Conservation (phyloP, 2,113 vertebrate species). For the Bagarius yarrelli region DNA sequence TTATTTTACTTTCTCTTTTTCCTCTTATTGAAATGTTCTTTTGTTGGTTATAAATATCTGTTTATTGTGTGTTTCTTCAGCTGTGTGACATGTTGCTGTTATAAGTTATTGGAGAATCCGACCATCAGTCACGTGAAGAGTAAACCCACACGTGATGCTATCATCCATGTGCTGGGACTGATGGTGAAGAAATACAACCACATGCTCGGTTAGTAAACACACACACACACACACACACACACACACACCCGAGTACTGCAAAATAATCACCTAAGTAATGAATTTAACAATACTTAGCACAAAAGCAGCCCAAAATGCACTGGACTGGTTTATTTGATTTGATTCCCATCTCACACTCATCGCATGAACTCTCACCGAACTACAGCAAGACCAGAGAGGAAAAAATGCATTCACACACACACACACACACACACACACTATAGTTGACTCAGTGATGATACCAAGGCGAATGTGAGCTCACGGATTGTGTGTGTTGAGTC, state of each 20-base stretch:
- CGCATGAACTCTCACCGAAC: no score
- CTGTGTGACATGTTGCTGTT: conserved; percentile 87
- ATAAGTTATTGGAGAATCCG: conserved; percentile 89
- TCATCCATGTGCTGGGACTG: conserved; percentile 81
- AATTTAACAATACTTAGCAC: no score
- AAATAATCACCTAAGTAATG: not conserved
- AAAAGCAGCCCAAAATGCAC: no score
- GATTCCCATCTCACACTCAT: no score
- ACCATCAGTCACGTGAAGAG: conserved; percentile 81
- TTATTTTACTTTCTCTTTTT: no score
- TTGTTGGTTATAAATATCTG: not conserved
- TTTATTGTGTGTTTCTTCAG: conserved; percentile 59
- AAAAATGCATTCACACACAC: no score
- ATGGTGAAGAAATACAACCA: conserved; percentile 84
- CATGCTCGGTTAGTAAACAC: conserved; percentile 79
- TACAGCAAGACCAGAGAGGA: no score
- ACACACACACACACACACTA: no score
- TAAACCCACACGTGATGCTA: conserved; percentile 78
- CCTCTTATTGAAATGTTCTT: no score
- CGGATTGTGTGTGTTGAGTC: conserved; percentile 30
- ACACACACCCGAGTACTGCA: no score
- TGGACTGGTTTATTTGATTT: no score
- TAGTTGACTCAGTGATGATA: conserved; percentile 53
- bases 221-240: not conserved
- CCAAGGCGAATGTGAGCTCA: conserved; percentile 55